Evolutionary conservation across 1,140 invertebrate species (phyloP).

Genomic region (Euura lappo): DNA sequence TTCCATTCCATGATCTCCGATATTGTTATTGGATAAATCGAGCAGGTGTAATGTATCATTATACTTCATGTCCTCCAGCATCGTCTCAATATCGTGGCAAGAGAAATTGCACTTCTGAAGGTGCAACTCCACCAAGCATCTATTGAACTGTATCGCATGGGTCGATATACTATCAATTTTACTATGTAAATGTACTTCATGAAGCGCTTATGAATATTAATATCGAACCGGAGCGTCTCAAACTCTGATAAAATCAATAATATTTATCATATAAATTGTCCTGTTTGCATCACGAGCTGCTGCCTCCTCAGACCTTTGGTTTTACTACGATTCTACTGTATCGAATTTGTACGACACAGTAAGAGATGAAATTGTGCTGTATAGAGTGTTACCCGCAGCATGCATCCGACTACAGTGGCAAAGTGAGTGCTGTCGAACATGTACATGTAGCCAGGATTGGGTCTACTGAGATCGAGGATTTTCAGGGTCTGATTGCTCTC

Average conservation of each 20-base stretch:
- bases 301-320: too few species aligned
- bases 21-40: slow-evolving; percentile 64
- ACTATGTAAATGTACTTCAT: not conserved
- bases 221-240: not conserved
- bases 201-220: not conserved
- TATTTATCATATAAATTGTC: not conserved
- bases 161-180: slow-evolving; percentile 9
- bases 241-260: not conserved
- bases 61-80: slow-evolving; percentile 56
- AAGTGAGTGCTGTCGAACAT: slow-evolving; percentile 41
- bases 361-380: not conserved
- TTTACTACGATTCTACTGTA: too few species aligned
- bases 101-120: slow-evolving; percentile 65
- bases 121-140: slow-evolving; percentile 60
- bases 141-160: slow-evolving; percentile 47
- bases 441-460: slow-evolving; percentile 51
- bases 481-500: slow-evolving; percentile 53
- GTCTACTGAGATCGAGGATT: slow-evolving; percentile 63
- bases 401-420: slow-evolving; percentile 40
- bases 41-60: slow-evolving; percentile 61
- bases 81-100: slow-evolving; percentile 63
- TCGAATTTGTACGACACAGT: too few species aligned
- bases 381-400: slow-evolving; percentile 44
- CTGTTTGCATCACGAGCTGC: too few species aligned
- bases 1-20: slow-evolving; percentile 63